Base-by-base conservation (phyloP, 2,797 vertebrate genomes). In the Clarias pachynema region DNA sequence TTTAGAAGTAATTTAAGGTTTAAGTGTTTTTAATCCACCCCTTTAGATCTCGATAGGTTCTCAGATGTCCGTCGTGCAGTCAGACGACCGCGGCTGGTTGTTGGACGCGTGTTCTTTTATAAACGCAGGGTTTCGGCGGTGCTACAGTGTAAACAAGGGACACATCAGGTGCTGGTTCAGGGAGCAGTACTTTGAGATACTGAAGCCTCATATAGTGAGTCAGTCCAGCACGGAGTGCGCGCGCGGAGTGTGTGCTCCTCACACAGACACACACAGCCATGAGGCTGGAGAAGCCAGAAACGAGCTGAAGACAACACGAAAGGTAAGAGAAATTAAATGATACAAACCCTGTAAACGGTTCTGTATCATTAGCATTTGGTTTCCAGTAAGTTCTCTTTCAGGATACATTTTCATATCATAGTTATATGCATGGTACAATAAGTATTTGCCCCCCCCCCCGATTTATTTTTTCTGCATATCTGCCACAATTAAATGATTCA, bases 71-170 rank as follows among this genome's bases (percentile, higher is more conserved):
- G 91, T 97, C 44, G 86, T 97, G 34, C 83, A 88, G 8, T 84
- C 83, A 20, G 88, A 92, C 82, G 0, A 87, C 0, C 81, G 4
- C 0, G 98, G 97, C 1, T 98, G 96, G 94, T 90, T 98, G 0
- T 6, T 99, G 89, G 96, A 98, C 87, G 90, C 97, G 1, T 90
- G 94, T 29, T 88, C 95, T 1, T 95, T 96, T 40, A 92, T 96
- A 73, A 96, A 97, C 85, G 93, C 89, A 79, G 93, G 92, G 0
- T 95, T 95, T 75, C 88, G 91, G 20, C 63, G 88, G 15, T 94
- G 93, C 69, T 81, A 91, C 60, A 82, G 85, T 49, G 44, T 69
- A 77, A 14, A 53, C 82, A 79, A 72, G 22, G 68, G 12, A 14
- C 44, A 40, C 5, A 82, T 92, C 1, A 92, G 80, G 66, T 96